These are phyloP conservation scores for Dusona sp. DNA, from an alignment of 2,888 invertebrate species.

Conservation along the genomic window DNA sequence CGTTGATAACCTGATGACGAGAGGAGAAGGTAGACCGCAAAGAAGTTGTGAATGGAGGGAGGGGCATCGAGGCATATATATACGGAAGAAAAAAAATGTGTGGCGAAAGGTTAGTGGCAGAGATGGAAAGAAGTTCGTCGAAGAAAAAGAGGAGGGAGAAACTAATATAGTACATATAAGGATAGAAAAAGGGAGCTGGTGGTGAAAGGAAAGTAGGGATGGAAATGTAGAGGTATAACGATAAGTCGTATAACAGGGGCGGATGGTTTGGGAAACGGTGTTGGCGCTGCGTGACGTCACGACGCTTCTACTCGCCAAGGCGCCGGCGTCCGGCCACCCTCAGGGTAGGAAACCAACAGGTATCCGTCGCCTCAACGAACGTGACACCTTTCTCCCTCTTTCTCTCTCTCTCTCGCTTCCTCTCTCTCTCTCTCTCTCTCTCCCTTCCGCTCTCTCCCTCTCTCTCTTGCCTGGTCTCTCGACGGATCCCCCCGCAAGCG, in stretches of 20 bases:
- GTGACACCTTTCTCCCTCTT: constrained; percentile 60
- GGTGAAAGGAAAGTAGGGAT: constrained; percentile 44
- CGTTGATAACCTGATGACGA: constrained; percentile 41
- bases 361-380: constrained; percentile 71
- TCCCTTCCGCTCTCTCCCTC: constrained; percentile 42
- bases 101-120: neutral
- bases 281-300: constrained; percentile 65
- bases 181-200: neutral
- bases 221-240: constrained; percentile 62
- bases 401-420: constrained; percentile 38
- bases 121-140: constrained; percentile 41
- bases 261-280: constrained; percentile 55
- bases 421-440: constrained; percentile 41
- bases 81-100: constrained; percentile 7
- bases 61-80: neutral
- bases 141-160: constrained; percentile 25
- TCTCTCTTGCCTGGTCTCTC: constrained; percentile 48
- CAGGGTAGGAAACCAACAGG: constrained; percentile 74
- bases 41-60: constrained; percentile 9
- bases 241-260: constrained; percentile 57
- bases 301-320: constrained; percentile 67
- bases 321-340: constrained; percentile 69
- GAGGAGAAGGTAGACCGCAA: constrained; percentile 29
- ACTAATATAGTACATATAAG: constrained; percentile 21
- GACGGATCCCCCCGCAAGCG: constrained; percentile 49